Evolutionary conservation across 2,113 vertebrate genomes (phyloP), one percentile per base, ranked within the genome.

Genomic region (Brachyhypopomus gauderio): DNA sequence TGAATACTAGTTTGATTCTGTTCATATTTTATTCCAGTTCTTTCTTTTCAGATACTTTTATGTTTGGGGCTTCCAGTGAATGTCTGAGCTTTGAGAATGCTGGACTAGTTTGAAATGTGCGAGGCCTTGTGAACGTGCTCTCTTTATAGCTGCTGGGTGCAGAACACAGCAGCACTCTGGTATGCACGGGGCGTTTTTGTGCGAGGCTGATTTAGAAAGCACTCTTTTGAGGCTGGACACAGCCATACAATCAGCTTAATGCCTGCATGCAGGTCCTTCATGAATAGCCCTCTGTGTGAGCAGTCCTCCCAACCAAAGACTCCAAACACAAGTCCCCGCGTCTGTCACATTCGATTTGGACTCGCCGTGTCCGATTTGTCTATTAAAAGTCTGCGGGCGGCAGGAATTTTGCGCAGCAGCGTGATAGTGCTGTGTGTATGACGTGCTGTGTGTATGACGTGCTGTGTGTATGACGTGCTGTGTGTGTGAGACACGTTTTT

Each of bases 151-250:
- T 86, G 85, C 87, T 88, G 88, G 62, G 88, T 89, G 89, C 87
- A 75, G 64, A 76, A 52, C 63, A 7, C 52, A 62, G 62, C 34
- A 5, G 85, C 91, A 86, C 89, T 84, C 66, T 92, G 92, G 90
- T 92, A 93, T 93, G 92, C 85, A 86, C 75, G 86, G 87, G 89
- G 84, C 86, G 91, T 93, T 94, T 63, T 90, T 91, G 90, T 91
- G 92, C 91, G 86, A 88, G 88, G 89, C 90, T 92, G 92, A 90
- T 92, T 94, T 91, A 92, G 88, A 94, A 92, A 92, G 89, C 88
- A 86, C 87, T 90, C 91, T 92, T 92, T 92, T 90, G 89, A 92
- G 86, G 22, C 83, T 90, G 90, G 87, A 89, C 86, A 78, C 86
- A 80, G 87, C 87, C 80, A 88, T 90, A 92, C 91, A 93, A 91